Base-by-base conservation (phyloP, 2,888 invertebrate genomes). In the Ellobium chinense region DNA sequence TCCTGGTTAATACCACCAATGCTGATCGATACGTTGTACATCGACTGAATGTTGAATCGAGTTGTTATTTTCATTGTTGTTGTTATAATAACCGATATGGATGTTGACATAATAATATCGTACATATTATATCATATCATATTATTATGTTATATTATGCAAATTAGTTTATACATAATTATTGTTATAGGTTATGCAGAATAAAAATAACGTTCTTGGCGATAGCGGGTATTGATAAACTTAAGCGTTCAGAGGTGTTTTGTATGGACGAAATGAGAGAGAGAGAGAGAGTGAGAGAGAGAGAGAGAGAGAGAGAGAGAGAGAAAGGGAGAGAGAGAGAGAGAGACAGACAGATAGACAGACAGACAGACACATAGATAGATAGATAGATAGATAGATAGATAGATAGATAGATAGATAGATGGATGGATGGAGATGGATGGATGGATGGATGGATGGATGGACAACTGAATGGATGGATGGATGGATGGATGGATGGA, bases 281-380 rank as follows among this genome's bases (percentile, higher is more conserved):
- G 21, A 31, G 37, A 34, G 60, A 60, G 73, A 60, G 60, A 73
- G 34, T 46, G 56, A 54, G 34, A 46, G 34, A 63, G 63, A 75
- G 27, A 69, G 39, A 69, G 39, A 46, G 29, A 65, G 39, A 63
- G 24, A 63, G 63, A 75, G 63, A 63, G 65, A 75, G 46, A 75
- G 65, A 75, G 29, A 65, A 65, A 75, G 31, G 65, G 75, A 65
- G 39, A 63, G 65, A 65, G 46, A 63, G 75, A 63, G 29, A 65
- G 65, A 75, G 24, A 75, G 46, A 75, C 14, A 75, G 63, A 75
- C 29, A 75, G 63, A 75, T 24, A 36, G 39, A 39, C 2, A 66
- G 24, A 31, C 4, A 46, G 68, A 68, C 39, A 46, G 68, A 68
- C 5, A 46, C 12, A 68, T 3, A 46, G 39, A 68, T 18, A 46